Evolutionary conservation across 2,797 vertebrate species (phyloP).

Genomic region (Dendrocincla tyrannina): DNA sequence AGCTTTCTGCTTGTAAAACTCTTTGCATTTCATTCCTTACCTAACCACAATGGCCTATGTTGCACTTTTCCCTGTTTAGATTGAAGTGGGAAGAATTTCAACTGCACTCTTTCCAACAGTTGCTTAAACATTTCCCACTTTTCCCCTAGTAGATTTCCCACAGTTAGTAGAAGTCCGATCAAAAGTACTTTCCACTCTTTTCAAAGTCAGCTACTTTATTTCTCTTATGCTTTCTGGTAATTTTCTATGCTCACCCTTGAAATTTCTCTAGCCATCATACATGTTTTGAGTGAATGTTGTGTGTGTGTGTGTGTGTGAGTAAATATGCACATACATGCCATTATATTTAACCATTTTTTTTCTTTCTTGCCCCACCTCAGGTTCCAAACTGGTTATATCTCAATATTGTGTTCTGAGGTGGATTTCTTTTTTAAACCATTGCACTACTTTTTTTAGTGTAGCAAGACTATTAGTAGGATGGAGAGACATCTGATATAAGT

Average conservation of each 20-base stretch:
- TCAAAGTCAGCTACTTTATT: constrained; percentile 35
- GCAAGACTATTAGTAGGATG: neutral
- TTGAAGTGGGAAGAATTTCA: constrained; percentile 72
- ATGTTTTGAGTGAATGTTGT: neutral
- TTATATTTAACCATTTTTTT: neutral
- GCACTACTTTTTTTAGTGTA: neutral
- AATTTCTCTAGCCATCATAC: neutral
- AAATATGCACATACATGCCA: neutral
- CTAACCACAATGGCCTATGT: constrained; percentile 65
- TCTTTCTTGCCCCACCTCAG: neutral
- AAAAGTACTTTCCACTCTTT: constrained; percentile 28
- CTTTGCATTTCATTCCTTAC: constrained; percentile 70
- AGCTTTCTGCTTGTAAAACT: constrained; percentile 70
- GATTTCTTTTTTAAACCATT: neutral
- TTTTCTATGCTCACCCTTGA: neutral
- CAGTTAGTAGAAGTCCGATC: constrained; percentile 26
- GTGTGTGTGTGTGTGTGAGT: neutral
- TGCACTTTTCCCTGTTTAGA: constrained; percentile 65
- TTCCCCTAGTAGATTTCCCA: constrained; percentile 42
- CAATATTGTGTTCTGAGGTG: neutral
- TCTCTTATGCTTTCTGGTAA: neutral
- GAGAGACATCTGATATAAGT: neutral
- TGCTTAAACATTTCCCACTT: constrained; percentile 67
- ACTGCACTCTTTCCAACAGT: constrained; percentile 42
- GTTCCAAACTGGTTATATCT: neutral